phyloP scores from a whole-genome alignment of 64 coral and sea anemone genomes.

The Actinia tenebrosa region DNA sequence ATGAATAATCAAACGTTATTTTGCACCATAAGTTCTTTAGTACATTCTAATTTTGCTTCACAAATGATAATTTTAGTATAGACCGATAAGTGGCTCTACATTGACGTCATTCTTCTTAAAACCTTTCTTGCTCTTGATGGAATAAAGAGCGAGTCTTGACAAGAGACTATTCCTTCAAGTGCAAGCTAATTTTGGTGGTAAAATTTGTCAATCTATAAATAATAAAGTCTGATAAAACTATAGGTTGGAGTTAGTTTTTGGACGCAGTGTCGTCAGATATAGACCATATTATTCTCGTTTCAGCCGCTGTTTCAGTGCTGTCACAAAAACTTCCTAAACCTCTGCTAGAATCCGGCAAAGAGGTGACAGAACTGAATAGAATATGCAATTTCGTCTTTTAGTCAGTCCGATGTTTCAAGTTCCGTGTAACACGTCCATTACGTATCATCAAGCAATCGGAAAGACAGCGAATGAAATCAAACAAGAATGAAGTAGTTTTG shows the following conservation, averaged over 20 bases:
- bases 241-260: background rate
- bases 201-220: background rate
- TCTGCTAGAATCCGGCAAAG: too few species aligned
- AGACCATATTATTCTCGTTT: too few species aligned
- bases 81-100: background rate
- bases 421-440: too few species aligned
- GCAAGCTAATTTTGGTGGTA: background rate
- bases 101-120: background rate
- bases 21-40: background rate
- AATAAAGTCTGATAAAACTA: background rate
- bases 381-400: too few species aligned
- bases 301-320: too few species aligned
- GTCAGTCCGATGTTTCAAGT: too few species aligned
- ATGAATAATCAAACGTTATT: background rate
- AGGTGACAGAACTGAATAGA: too few species aligned
- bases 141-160: background rate
- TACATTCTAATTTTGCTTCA: background rate
- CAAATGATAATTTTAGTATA: background rate
- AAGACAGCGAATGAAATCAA: too few species aligned
- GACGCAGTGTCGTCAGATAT: too few species aligned
- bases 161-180: background rate
- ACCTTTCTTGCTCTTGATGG: background rate
- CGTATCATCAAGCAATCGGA: too few species aligned
- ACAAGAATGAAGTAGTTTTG: too few species aligned
- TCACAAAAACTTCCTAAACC: too few species aligned